These are phyloP conservation scores for Ploceus nigricollis DNA, from an alignment of 2,113 vertebrate genomes.

Conservation along the genomic window DNA sequence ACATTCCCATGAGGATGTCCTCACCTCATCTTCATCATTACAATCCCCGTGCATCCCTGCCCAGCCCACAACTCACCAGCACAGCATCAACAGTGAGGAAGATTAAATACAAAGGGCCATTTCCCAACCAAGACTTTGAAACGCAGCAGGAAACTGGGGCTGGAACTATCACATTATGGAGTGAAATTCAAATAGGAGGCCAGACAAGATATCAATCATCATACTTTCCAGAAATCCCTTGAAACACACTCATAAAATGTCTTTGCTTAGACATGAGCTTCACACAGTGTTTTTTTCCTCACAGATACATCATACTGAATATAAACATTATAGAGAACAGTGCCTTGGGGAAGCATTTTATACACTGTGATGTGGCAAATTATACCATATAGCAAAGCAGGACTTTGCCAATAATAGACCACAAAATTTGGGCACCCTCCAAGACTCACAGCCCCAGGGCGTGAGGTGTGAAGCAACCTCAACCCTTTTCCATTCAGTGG, in stretches of 20 bases:
- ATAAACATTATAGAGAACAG: neutral
- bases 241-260: neutral
- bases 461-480: neutral
- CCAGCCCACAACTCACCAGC: neutral
- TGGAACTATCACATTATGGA: neutral
- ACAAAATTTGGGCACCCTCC: constrained; percentile 36
- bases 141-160: neutral
- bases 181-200: neutral
- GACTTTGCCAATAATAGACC: constrained; percentile 5
- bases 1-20: neutral
- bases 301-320: neutral
- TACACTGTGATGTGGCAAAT: neutral
- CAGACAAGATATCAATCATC: neutral
- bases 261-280: neutral
- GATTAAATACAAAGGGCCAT: neutral
- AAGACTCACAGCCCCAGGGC: constrained; percentile 3
- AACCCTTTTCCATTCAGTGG: neutral
- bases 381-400: neutral
- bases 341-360: constrained; percentile 7
- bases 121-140: neutral
- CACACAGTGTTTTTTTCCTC: neutral
- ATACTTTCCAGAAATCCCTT: neutral
- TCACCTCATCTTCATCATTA: neutral
- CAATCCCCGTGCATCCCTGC: accelerated
- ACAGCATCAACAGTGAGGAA: neutral